Conservation (phyloP, 2,888 invertebrate species). For the Ophion costatus region DNA sequence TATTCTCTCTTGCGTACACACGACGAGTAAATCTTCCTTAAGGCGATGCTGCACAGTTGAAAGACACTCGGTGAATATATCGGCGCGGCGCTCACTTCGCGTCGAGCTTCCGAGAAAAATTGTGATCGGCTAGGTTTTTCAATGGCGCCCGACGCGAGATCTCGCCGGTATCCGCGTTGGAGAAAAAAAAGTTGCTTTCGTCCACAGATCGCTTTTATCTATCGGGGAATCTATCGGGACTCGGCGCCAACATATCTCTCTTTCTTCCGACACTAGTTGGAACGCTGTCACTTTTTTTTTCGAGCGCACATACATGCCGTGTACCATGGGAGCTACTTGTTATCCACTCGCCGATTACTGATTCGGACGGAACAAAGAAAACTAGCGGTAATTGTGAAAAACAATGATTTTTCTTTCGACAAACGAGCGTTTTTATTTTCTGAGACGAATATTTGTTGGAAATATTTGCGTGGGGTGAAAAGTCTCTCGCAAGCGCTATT, state of each 20-base stretch:
- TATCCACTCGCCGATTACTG: conserved; percentile 1
- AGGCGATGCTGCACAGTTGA: conserved; percentile 25
- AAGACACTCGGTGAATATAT: conserved; percentile 45
- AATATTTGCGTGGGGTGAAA: too few relatives aligned
- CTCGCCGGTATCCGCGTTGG: conserved; percentile 41
- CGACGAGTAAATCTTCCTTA: conserved; percentile 37
- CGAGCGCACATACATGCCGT: not conserved
- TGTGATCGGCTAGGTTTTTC: conserved; percentile 54
- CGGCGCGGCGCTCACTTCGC: conserved; percentile 16
- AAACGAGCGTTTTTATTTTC: not conserved
- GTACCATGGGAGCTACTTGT: conserved; percentile 1
- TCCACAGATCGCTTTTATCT: conserved; percentile 54
- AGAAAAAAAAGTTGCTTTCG: conserved; percentile 45
- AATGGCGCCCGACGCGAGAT: conserved; percentile 60
- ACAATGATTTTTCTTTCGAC: not conserved
- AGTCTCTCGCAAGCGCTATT: too few relatives aligned
- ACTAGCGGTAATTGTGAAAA: not conserved
- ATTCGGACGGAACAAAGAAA: conserved; percentile 15
- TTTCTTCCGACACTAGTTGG: conserved; percentile 44
- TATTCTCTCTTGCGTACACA: conserved; percentile 1
- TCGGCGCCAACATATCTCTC: conserved; percentile 61
- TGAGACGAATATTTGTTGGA: too few relatives aligned
- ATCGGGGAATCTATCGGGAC: conserved; percentile 43
- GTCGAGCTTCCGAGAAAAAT: conserved; percentile 52
- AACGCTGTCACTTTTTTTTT: conserved; percentile 36